Percentiles rank a stretch among this genome's conserved stretches.
These are phyloP conservation scores for Trileptium ribeirensis DNA, from an alignment of 2,888 invertebrate species.

Conservation along the genomic window DNA sequence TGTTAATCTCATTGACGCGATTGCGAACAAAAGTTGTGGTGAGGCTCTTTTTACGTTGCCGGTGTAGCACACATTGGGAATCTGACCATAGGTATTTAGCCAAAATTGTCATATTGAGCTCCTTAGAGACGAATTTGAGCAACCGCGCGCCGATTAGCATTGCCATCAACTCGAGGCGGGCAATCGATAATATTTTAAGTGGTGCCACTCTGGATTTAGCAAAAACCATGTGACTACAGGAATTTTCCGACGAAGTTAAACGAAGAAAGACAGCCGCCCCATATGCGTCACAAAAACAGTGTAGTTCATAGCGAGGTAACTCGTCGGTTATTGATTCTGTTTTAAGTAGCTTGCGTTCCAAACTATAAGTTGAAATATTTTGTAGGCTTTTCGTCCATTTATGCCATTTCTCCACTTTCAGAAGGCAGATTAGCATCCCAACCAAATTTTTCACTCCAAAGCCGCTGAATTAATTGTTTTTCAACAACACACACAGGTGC, in stretches of 20 bases:
- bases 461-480: slow-evolving; percentile 27
- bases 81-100: slow-evolving; percentile 32
- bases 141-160: slow-evolving; percentile 23
- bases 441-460: not conserved
- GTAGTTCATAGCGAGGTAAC: not conserved
- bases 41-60: slow-evolving; percentile 28
- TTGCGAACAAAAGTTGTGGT: slow-evolving; percentile 36
- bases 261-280: slow-evolving; percentile 34
- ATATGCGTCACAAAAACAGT: slow-evolving; percentile 40
- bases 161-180: slow-evolving; percentile 28
- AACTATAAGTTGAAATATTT: no score
- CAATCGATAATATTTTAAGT: slow-evolving; percentile 35
- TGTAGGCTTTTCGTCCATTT: no score
- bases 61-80: slow-evolving; percentile 34
- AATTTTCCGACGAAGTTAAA: not conserved
- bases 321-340: no score
- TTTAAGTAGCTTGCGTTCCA: no score
- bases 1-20: slow-evolving; percentile 38
- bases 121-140: slow-evolving; percentile 27
- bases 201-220: slow-evolving; percentile 38
- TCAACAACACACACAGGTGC: slow-evolving; percentile 25
- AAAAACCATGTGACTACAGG: slow-evolving; percentile 21
- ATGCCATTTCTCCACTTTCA: no score
- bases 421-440: not conserved
- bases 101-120: slow-evolving; percentile 31